A percentile compares a stretch with the other conserved stretches of the same genome.
phyloP scores from a whole-genome alignment of 2,888 invertebrate species.

The Boloria euphrosyne region DNA sequence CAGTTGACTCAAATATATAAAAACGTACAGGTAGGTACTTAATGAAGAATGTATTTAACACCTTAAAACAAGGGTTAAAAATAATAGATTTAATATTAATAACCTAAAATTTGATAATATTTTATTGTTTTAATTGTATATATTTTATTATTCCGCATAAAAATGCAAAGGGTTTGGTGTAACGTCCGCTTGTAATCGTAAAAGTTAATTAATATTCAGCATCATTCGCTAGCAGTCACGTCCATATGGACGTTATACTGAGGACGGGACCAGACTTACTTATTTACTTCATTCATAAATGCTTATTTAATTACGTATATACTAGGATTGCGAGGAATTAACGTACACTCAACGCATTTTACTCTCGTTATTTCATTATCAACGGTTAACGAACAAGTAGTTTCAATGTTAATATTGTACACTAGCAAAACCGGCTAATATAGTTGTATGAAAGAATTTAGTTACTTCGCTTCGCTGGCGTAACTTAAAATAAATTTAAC shows the following conservation, averaged over 20 bases:
- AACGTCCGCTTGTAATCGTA: slow-evolving; percentile 53
- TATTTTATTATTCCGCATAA: slow-evolving; percentile 28
- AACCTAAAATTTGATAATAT: no score
- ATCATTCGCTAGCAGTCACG: slow-evolving; percentile 61
- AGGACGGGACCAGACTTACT: slow-evolving; percentile 59
- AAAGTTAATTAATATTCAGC: slow-evolving; percentile 65
- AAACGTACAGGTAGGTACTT: no score
- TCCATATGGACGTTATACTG: slow-evolving; percentile 41
- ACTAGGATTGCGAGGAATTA: slow-evolving; percentile 13
- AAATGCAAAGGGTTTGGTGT: slow-evolving; percentile 41
- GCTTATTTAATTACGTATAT: slow-evolving; percentile 21
- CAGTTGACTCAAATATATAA: no score
- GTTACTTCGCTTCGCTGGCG: no score
- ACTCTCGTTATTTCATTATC: not conserved
- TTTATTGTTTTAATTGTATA: not conserved
- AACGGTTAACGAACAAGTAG: slow-evolving; percentile 41
- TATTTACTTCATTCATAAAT: slow-evolving; percentile 61
- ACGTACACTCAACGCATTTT: not conserved
- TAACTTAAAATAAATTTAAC: no score
- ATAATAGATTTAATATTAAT: no score
- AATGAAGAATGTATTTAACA: no score
- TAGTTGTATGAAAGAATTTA: no score
- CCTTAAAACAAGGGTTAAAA: no score
- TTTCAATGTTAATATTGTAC: no score
- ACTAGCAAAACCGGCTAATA: no score